Base-by-base conservation (phyloP, 2,888 invertebrate genomes). In the Caenorhabditis japonica region DNA sequence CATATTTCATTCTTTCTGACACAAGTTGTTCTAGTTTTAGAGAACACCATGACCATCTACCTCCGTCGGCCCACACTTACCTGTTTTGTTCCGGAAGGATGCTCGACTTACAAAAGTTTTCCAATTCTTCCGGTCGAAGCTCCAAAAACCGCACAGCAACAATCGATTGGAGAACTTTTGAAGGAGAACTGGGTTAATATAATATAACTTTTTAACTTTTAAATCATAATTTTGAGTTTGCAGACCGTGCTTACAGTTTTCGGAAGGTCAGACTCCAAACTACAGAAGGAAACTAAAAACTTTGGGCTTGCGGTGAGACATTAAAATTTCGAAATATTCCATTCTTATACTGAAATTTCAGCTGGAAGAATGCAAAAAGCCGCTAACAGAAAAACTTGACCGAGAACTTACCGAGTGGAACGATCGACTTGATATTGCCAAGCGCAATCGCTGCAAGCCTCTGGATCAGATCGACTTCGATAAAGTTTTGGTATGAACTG, bases 331-430 rank as follows among this genome's bases (percentile, higher is more conserved):
- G 33, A 5, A 8, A 10, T 10, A 33, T 33, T 33, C 10, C 7
- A 33, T 33, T 5, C 10, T 38, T 38, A 4, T 3, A 4, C 15
- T 38, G 19, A 19, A 3, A 4, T 52, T 38, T 1, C 36, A 52
- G 51, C 38, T 52, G 5, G 21, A 36, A 13, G 25, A 21, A 3
- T 4, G 4, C 13, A 2, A 23, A 3, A 34, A 36, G 8, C 23
- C 23, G 4, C 51, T 52, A 2, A 52, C 51, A 2, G 19, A 17
- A 1, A 21, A 36, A 7, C 5, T 34, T 36, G 51, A 52, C 2
- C 3, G 8, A 19, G 38, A 52, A 5, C 7, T 52, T 21, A 52
- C 19, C 43, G 56, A 56, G 33, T 56, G 56, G 56, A 52, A 52
- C 38, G 19, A 38, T 12, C 36, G 4, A 1, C 10, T 10, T 5